These are phyloP conservation scores for Drosophila mercatorum DNA, from an alignment of 2,888 invertebrate genomes.

Conservation along the genomic window DNA sequence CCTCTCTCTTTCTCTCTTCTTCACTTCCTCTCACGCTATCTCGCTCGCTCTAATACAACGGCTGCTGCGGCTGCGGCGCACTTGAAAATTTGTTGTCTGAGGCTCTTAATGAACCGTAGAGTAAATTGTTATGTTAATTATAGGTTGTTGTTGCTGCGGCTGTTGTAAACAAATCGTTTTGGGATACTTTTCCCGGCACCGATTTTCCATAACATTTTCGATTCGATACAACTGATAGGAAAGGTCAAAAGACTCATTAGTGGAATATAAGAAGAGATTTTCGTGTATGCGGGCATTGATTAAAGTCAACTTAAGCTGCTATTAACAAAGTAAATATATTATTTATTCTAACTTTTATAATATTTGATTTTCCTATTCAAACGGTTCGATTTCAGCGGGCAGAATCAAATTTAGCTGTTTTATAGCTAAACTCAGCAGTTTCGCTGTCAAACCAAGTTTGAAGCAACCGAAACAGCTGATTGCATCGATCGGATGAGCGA, in stretches of 20 bases:
- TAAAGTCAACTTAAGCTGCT: neutral
- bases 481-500: constrained; percentile 7
- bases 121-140: constrained; percentile 64
- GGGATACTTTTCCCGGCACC: constrained; percentile 35
- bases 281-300: neutral
- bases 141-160: constrained; percentile 30
- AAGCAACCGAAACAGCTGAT: constrained; percentile 35
- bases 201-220: constrained; percentile 29
- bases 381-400: neutral
- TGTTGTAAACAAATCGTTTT: constrained; percentile 65
- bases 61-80: constrained; percentile 37
- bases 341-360: neutral
- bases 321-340: neutral
- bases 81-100: constrained; percentile 78
- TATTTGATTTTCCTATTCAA: neutral
- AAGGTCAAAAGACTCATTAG: constrained; percentile 65
- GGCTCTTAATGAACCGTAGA: constrained; percentile 75
- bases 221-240: constrained; percentile 19
- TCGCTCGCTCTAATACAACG: constrained; percentile 10
- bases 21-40: neutral
- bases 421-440: constrained; percentile 21
- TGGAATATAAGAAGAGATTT: neutral
- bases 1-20: neutral
- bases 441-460: constrained; percentile 50
- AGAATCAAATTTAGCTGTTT: constrained; percentile 16